Base-by-base conservation (phyloP, 2,797 vertebrate genomes). In the Anas flavirostris region DNA sequence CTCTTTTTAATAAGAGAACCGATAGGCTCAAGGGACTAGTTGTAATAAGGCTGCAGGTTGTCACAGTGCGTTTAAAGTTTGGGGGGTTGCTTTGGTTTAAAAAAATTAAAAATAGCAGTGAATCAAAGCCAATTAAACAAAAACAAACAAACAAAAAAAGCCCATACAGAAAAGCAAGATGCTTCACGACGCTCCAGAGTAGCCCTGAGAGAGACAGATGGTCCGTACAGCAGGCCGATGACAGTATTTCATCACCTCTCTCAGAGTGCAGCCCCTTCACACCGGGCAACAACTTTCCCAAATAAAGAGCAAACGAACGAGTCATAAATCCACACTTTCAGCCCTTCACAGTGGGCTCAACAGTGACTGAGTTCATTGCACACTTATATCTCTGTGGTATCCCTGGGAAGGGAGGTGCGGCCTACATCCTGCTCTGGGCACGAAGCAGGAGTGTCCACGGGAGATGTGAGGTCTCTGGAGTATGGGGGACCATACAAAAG, bases 201-300 rank as follows among this genome's bases (percentile, higher is more conserved):
- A 88, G 86, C 75, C 78, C 91, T 91, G 37, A 3, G 4, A 92
- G 82, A 96, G 94, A 94, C 90, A 96, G 92, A 91, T 91, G 95
- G 95, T 88, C 83, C 1, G 29, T 96, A 64, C 83, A 93, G 94
- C 83, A 94, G 92, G 92, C 75, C 90, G 91, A 31, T 90, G 88
- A 81, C 91, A 93, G 33, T 94, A 90, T 91, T 95, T 94, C 86
- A 93, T 94, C 90, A 90, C 90, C 83, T 80, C 58, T 91, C 83
- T 85, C 60, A 31, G 53, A 91, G 44, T 10, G 63, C 56, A 89
- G 74, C 77, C 91, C 75, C 83, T 91, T 95, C 94, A 86, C 86
- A 90, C 82, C 84, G 86, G 85, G 90, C 64, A 0, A 55, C 88
- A 82, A 82, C 92, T 96, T 86, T 88, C 86, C 53, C 58, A 90